Evolutionary conservation across 2,113 vertebrate species (phyloP), one percentile per base, ranked within the genome.

Genomic region (Gracilinanus agilis): DNA sequence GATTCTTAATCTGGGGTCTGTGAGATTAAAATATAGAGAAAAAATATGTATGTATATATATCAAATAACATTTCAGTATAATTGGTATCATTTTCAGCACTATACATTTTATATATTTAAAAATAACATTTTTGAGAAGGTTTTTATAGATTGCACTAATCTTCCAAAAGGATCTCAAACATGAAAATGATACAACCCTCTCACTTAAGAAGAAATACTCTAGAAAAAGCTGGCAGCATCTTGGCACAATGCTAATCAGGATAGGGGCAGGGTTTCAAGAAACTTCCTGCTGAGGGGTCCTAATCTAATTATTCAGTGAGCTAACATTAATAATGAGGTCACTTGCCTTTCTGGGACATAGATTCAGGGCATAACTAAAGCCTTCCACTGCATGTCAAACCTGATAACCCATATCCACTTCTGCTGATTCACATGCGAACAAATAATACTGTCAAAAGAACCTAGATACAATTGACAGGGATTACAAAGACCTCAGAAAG

Each of bases 271-370:
- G n/a, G 67, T 83, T 83, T 83, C 67, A 83, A 40, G 67, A 40
- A 83, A 83, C n/a, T 40, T 83, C n/a, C n/a, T 83, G n/a, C 19
- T 83, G 67, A 40, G 67, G 67, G 19, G n/a, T 83, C n/a, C 67
- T 83, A n/a, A 83, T 83, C 67, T 83, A 83, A 83, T 83, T 83
- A 83, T 83, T 83, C 23, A 40, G 19, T 83, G 67, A 83, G 67
- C 16, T 83, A 83, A 83, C 67, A 83, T 83, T 83, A 83, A 83
- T 40, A 83, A 83, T 83, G 67, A 83, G 67, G 67, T 83, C 67
- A 83, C 5, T 40, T 83, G 67, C n/a, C 34, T 83, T 83, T 83
- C n/a, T 83, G 67, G 67, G 67, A 40, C 67, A 83, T 23, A 83
- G 16, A 83, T 83, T 83, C 67, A 83, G 67, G 67, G n/a, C 67